Evolutionary conservation across 2,888 invertebrate species (phyloP).

Genomic region (Odontothrips loti): DNA sequence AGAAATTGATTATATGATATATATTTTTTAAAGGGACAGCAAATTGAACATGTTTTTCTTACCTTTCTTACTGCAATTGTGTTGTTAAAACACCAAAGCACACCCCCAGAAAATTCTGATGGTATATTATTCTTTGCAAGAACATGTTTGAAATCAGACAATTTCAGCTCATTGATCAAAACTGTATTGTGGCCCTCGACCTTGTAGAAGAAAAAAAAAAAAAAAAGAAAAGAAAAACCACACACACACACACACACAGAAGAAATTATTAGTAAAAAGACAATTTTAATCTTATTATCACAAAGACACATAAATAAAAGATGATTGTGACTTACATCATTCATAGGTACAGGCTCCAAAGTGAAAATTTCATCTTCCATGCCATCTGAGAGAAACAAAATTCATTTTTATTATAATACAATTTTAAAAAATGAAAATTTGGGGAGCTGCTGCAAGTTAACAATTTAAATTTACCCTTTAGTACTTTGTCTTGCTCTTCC

Average conservation of each 20-base stretch:
- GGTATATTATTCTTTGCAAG: constrained; percentile 68
- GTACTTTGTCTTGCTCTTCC: constrained; percentile 41
- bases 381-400: constrained; percentile 41
- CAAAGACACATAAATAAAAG: background rate
- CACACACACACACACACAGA: background rate
- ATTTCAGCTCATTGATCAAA: constrained; percentile 87
- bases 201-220: constrained; percentile 42
- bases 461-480: background rate
- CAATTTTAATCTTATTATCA: background rate
- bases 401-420: background rate
- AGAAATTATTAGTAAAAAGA: background rate
- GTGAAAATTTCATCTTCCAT: constrained; percentile 57
- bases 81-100: constrained; percentile 89
- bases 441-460: no score
- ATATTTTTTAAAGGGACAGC: background rate
- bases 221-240: no score
- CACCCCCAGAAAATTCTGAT: constrained; percentile 87
- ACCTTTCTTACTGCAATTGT: constrained; percentile 83
- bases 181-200: constrained; percentile 72
- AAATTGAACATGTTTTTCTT: constrained; percentile 41
- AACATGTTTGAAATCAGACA: constrained; percentile 85
- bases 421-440: background rate
- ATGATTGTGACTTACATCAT: constrained; percentile 44
- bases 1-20: constrained; percentile 30
- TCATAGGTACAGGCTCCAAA: constrained; percentile 59